Evolutionary conservation across 2,888 invertebrate genomes (phyloP).

Genomic region (Mycogona germanica): DNA sequence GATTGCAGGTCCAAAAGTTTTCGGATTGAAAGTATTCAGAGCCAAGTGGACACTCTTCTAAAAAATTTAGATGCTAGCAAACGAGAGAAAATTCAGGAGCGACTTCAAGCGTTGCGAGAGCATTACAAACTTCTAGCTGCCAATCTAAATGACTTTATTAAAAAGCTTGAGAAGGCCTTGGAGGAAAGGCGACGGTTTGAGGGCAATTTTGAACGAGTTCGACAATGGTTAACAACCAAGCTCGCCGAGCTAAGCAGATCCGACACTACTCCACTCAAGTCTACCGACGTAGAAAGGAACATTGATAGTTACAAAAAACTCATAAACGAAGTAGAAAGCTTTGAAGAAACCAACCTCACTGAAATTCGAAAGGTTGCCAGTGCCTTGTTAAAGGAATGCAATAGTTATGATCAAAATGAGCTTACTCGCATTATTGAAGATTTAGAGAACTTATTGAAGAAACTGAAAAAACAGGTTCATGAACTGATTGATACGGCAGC

Average conservation of each 20-base stretch:
- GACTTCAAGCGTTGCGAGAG: conserved; percentile 53
- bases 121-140: conserved; percentile 63
- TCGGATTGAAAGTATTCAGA: conserved; percentile 66
- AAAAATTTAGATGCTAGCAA: conserved; percentile 64
- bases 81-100: conserved; percentile 60
- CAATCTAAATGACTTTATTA: conserved; percentile 58
- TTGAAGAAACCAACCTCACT: conserved; percentile 50
- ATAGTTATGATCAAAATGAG: conserved; percentile 41
- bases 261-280: conserved; percentile 52
- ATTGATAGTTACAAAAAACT: conserved; percentile 60
- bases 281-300: conserved; percentile 69
- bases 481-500: conserved; percentile 57
- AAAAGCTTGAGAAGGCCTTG: conserved; percentile 49
- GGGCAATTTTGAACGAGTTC: conserved; percentile 60
- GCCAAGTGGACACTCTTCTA: conserved; percentile 68
- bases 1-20: conserved; percentile 76
- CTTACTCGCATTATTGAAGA: conserved; percentile 7
- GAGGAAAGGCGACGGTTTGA: conserved; percentile 61
- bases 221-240: conserved; percentile 66
- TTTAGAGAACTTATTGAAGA: conserved; percentile 55
- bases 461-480: conserved; percentile 55
- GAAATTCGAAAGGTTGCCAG: conserved; percentile 64
- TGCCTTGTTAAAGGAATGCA: conserved; percentile 66
- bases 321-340: conserved; percentile 61
- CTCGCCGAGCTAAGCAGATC: conserved; percentile 48